A percentile compares a stretch with the other conserved stretches of the same genome.
Conservation (phyloP, 2,797 vertebrate species). For the Urosaurus nigricauda region DNA sequence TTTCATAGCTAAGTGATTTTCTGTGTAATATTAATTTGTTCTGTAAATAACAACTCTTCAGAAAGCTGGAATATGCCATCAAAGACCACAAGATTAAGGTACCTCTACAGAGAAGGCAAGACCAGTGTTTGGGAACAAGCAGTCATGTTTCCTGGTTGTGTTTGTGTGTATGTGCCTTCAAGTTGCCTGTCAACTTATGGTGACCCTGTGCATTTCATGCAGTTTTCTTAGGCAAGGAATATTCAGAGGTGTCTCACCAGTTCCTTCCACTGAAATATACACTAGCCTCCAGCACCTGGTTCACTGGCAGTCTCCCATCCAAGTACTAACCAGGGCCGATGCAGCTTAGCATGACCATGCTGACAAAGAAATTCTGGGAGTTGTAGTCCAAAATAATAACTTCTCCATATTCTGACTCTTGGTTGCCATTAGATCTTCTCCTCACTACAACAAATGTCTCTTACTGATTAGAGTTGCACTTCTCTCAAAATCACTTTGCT, state of each 20-base stretch:
- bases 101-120: constrained; percentile 2
- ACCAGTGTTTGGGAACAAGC: not conserved
- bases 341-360: too few relatives aligned
- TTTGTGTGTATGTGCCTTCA: not conserved
- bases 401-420: not conserved
- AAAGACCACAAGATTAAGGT: not conserved
- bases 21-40: not conserved
- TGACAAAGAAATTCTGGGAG: not conserved
- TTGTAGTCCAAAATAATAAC: too few relatives aligned
- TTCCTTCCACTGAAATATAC: too few relatives aligned
- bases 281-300: too few relatives aligned
- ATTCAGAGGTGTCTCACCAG: too few relatives aligned
- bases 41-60: constrained; percentile 19
- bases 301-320: too few relatives aligned
- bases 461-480: not conserved
- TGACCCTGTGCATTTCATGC: too few relatives aligned
- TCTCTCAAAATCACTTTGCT: not conserved
- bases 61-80: not conserved
- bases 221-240: too few relatives aligned
- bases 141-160: not conserved
- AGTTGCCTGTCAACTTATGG: not conserved
- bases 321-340: too few relatives aligned
- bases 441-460: not conserved
- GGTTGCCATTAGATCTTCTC: not conserved
- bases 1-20: constrained; percentile 37